Evolutionary conservation across 2,797 vertebrate species (phyloP), one percentile per base, ranked within the genome.

Genomic region (Lepilemur ruficaudatus): DNA sequence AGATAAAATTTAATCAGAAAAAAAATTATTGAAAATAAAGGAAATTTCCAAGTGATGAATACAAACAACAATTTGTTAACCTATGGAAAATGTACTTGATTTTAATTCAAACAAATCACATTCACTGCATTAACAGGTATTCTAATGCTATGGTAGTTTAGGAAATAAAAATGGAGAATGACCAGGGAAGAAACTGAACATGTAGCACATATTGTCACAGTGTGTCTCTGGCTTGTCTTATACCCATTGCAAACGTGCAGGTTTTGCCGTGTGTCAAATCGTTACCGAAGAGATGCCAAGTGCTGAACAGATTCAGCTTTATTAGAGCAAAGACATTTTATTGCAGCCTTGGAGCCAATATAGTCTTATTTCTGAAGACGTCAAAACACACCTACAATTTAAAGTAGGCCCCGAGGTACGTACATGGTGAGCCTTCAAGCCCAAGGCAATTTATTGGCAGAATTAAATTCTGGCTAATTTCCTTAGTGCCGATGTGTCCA

Each of bases 391-490:
- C 76, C 69, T 76, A 69, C 35, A 23, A 38, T 91, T 89, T 92
- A 96, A 96, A 92, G 84, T 23, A 35, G 57, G n/a, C 48, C 65
- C 41, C 1, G 7, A 83, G 89, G 59, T 79, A 70, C 73, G 46
- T n/a, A 61, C 14, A 14, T 17, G 87, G 94, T 85, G 57, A 43
- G 32, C 50, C 63, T 72, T 50, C 46, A 55, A 93, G 78, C 75
- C 73, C 63, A 57, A 95, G 65, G 73, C 88, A 95, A 82, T 94
- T 93, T 61, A 89, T 52, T 94, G 92, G 65, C 50, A 48, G 70
- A 95, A 94, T 96, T 93, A 78, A 94, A 83, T 91, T 92, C 80
- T 90, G 91, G 88, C 82, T 93, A 85, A 96, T 96, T 95, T 95
- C 84, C 69, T 93, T 81, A 86, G 91, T 61, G 80, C 96, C 84